Conservation (phyloP, 2,797 vertebrate species). For the Chrysocyon brachyurus region DNA sequence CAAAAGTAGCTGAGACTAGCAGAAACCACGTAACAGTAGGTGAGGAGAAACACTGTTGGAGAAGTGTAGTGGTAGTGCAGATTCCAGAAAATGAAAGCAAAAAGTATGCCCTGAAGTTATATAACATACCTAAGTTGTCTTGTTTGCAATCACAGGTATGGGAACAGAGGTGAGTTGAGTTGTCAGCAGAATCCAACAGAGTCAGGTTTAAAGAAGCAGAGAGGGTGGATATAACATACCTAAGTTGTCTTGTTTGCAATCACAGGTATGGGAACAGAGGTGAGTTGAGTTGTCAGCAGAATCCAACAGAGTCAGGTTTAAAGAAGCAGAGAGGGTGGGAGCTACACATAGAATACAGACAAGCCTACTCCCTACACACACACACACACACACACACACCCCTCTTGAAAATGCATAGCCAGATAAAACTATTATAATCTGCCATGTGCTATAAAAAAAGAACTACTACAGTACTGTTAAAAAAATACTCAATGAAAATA, state of each 20-base stretch:
- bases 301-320: not conserved
- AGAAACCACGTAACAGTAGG: not conserved
- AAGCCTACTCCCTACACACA: not conserved
- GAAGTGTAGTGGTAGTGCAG: not conserved
- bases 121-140: not conserved
- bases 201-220: not conserved
- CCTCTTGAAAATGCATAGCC: not conserved
- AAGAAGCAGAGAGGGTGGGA: not conserved
- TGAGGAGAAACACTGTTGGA: conserved; percentile 1
- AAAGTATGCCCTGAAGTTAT: not conserved
- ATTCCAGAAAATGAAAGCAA: not conserved
- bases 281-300: conserved; percentile 2
- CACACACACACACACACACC: not conserved
- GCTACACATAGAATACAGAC: not conserved
- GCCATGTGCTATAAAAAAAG: not conserved
- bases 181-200: not conserved
- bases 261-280: not conserved
- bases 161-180: not conserved
- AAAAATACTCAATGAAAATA: not conserved
- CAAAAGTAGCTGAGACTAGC: not conserved
- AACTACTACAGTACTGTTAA: not conserved
- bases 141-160: not conserved
- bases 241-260: not conserved
- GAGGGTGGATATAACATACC: not conserved
- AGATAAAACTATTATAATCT: not conserved